Base-by-base conservation (phyloP, 2,888 invertebrate species). In the Euphydryas editha region DNA sequence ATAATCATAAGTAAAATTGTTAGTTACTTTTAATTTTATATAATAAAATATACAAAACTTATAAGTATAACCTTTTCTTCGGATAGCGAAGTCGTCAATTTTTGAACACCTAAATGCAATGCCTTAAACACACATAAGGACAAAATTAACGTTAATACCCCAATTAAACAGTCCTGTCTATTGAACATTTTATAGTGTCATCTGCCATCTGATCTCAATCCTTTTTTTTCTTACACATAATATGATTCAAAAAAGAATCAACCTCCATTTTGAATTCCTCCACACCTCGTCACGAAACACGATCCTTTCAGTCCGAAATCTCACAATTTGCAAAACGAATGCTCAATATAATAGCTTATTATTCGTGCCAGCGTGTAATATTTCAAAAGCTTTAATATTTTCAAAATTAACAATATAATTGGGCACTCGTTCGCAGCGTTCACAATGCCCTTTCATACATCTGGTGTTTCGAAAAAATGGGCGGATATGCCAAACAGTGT, bases 381-480 rank as follows among this genome's bases (percentile, higher is more conserved):
- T 91, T 90, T 88, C 91, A 76, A 72, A 47, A 71, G 72, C 90
- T 83, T 84, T 85, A 85, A 88, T 90, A 90, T 91, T 92, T 88
- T 89, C 81, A 83, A 90, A 90, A 92, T 92, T 92, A 92, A 92
- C 92, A 92, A 91, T 90, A 92, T 92, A 92, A 92, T 92, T 92
- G 92, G 91, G 90, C 86, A 91, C 82, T 87, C 88, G 82, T 81
- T 82, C 84, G 85, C 82, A 51, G 47, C 47, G 36, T 51, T 57
- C 76, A 88, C 87, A 88, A 89, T 83, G 80, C 76, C 76, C 83
- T 83, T 82, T 79, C 80, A 85, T 82, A 88, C 92, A 92, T 91
- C 91, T 92, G 92, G 86, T 85, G 74, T 74, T 80, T 81, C 75
- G 81, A 88, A 91, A 89, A 91, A 91, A 90, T 73, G 90, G 90